Percentiles rank a stretch among this genome's conserved stretches.
Conservation (phyloP, 30 jellyfish, hydroid and myxozoan species). For the Pseudorhiza aurosa region DNA sequence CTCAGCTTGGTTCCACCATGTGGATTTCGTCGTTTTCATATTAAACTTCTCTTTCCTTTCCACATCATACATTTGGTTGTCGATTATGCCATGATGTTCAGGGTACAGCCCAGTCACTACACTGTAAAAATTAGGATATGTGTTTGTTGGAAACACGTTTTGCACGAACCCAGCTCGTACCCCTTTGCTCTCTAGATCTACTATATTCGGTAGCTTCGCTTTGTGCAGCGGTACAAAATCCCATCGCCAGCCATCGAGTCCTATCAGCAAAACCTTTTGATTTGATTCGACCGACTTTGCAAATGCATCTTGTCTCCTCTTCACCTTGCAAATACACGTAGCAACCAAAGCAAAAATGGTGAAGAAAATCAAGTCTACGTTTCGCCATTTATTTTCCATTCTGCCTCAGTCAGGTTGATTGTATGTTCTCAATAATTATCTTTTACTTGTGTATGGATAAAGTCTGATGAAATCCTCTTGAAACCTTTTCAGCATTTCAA, state of each 20-base stretch:
- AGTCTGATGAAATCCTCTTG: too few relatives aligned
- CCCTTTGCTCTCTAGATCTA: constrained; percentile 52
- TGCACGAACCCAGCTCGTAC: constrained; percentile 65
- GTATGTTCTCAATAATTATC: too few relatives aligned
- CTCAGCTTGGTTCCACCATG: constrained; percentile 90
- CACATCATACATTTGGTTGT: constrained; percentile 69
- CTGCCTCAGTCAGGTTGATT: not conserved
- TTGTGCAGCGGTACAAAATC: constrained; percentile 47
- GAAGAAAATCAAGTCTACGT: not conserved
- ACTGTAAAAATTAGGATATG: constrained; percentile 85
- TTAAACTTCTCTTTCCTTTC: constrained; percentile 19
- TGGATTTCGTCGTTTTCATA: constrained; percentile 49
- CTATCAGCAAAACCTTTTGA: constrained; percentile 73
- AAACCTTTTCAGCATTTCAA: too few relatives aligned
- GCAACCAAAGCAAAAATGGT: not conserved
- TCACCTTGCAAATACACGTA: not conserved
- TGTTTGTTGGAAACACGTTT: constrained; percentile 87
- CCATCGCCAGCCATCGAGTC: constrained; percentile 95
- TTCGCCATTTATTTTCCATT: too few relatives aligned
- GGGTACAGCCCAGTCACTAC: constrained; percentile 89
- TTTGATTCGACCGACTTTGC: not conserved
- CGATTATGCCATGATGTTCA: constrained; percentile 86
- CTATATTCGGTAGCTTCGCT: constrained; percentile 34
- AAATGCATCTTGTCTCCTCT: not conserved
- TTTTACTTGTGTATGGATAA: too few relatives aligned